These are phyloP conservation scores for Botia kubotai DNA, from an alignment of 2,797 vertebrate species.

Conservation along the genomic window DNA sequence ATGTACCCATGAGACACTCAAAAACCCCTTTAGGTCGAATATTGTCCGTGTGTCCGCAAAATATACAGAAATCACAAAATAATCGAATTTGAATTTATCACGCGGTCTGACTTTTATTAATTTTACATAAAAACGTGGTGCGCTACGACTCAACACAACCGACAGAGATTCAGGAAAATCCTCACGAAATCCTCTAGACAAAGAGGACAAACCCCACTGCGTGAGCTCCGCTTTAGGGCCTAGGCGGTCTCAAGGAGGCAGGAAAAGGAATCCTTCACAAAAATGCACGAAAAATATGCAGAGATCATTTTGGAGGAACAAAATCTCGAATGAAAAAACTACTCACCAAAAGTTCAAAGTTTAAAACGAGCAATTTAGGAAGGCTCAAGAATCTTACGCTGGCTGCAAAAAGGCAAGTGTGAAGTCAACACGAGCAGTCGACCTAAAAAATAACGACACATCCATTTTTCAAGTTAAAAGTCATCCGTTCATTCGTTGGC, in stretches of 20 bases:
- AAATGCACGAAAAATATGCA: conserved; percentile 7
- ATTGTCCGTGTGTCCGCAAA: background rate
- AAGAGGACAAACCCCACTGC: conserved; percentile 22
- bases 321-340: conserved; percentile 40
- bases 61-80: background rate
- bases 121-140: background rate
- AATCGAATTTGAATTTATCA: background rate
- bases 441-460: background rate
- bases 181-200: conserved; percentile 24
- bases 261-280: background rate
- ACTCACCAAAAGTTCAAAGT: conserved; percentile 83
- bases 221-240: background rate
- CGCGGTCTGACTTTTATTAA: no score
- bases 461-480: conserved; percentile 28
- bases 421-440: conserved; percentile 9
- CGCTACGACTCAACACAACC: background rate
- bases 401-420: conserved; percentile 21
- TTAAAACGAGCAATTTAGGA: conserved; percentile 75
- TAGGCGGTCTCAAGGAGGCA: background rate
- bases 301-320: background rate
- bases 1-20: no score
- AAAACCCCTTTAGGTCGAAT: no score
- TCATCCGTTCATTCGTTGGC: background rate
- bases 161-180: background rate
- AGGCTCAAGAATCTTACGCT: conserved; percentile 5